A percentile compares a stretch with the other conserved stretches of the same genome.
phyloP scores from a whole-genome alignment of 2,888 invertebrate species.

The Drosophila stalkeri region DNA sequence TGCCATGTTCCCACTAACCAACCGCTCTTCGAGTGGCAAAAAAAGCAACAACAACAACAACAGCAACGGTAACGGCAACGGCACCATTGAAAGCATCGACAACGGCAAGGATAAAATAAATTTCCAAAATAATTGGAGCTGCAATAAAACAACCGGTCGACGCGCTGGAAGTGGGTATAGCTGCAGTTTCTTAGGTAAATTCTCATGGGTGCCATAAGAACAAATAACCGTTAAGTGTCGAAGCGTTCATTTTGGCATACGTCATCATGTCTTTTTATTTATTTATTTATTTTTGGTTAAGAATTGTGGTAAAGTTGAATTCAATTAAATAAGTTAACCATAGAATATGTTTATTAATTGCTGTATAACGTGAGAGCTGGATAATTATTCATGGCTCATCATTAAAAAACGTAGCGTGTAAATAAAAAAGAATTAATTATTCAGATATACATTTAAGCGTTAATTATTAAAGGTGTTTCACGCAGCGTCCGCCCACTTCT shows the following conservation, averaged over 20 bases:
- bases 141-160: slow-evolving; percentile 84
- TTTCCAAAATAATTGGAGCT: slow-evolving; percentile 84
- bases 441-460: slow-evolving; percentile 17
- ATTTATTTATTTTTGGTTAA: not conserved
- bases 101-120: slow-evolving; percentile 82
- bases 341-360: slow-evolving; percentile 7
- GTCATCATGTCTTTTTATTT: slow-evolving; percentile 1
- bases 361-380: not conserved
- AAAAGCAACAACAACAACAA: slow-evolving; percentile 59
- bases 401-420: slow-evolving; percentile 7
- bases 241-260: slow-evolving; percentile 17
- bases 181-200: slow-evolving; percentile 85
- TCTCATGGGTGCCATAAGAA: slow-evolving; percentile 37
- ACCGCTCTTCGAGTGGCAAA: slow-evolving; percentile 77
- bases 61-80: slow-evolving; percentile 35
- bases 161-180: slow-evolving; percentile 85
- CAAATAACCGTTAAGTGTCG: slow-evolving; percentile 33
- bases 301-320: not conserved
- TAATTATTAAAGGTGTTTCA: slow-evolving; percentile 35
- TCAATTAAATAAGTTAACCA: not conserved
- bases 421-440: slow-evolving; percentile 21
- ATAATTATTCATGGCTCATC: slow-evolving; percentile 29
- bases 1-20: slow-evolving; percentile 78
- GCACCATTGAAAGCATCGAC: slow-evolving; percentile 22
- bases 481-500: slow-evolving; percentile 28